Evolutionary conservation across 2,888 invertebrate genomes (phyloP).

Genomic region (Isoperla grammatica): DNA sequence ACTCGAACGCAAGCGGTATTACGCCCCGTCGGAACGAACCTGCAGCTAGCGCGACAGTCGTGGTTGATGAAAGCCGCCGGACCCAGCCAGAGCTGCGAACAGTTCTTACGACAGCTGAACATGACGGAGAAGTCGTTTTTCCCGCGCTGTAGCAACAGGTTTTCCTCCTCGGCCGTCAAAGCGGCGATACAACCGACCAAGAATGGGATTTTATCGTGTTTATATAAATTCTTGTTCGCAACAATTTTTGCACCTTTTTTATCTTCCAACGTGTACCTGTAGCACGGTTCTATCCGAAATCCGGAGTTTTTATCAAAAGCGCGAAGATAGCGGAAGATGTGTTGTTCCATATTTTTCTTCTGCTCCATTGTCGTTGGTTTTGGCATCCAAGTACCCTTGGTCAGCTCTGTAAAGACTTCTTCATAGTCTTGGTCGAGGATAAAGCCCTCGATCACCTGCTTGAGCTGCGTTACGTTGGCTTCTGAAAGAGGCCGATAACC

Average conservation of each 20-base stretch:
- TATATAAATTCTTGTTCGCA: slow-evolving; percentile 48
- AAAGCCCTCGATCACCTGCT: slow-evolving; percentile 78
- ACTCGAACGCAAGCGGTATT: slow-evolving; percentile 97
- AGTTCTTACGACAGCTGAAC: slow-evolving; percentile 98
- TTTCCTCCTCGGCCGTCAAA: slow-evolving; percentile 89
- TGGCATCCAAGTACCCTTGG: slow-evolving; percentile 68
- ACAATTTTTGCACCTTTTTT: slow-evolving; percentile 92
- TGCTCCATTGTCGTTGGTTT: slow-evolving; percentile 66
- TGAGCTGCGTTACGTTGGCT: slow-evolving; percentile 74
- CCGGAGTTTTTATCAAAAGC: slow-evolving; percentile 95
- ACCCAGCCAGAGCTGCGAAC: slow-evolving; percentile 98
- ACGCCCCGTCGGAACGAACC: slow-evolving; percentile 93
- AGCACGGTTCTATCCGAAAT: slow-evolving; percentile 91
- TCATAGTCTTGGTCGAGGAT: slow-evolving; percentile 84
- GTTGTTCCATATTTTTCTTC: slow-evolving; percentile 82
- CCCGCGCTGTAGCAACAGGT: slow-evolving; percentile 81
- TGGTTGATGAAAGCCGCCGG: slow-evolving; percentile 99
- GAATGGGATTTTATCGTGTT: slow-evolving; percentile 92
- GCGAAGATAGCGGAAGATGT: slow-evolving; percentile 86
- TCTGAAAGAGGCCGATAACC: slow-evolving; percentile 68
- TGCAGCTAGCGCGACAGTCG: slow-evolving; percentile 96
- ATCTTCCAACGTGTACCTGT: slow-evolving; percentile 91
- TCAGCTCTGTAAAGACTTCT: slow-evolving; percentile 71
- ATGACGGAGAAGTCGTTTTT: slow-evolving; percentile 99
- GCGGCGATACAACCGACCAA: slow-evolving; percentile 98